These are phyloP conservation scores for Muscicapa comitata DNA, from an alignment of 2,797 vertebrate genomes.

Conservation along the genomic window DNA sequence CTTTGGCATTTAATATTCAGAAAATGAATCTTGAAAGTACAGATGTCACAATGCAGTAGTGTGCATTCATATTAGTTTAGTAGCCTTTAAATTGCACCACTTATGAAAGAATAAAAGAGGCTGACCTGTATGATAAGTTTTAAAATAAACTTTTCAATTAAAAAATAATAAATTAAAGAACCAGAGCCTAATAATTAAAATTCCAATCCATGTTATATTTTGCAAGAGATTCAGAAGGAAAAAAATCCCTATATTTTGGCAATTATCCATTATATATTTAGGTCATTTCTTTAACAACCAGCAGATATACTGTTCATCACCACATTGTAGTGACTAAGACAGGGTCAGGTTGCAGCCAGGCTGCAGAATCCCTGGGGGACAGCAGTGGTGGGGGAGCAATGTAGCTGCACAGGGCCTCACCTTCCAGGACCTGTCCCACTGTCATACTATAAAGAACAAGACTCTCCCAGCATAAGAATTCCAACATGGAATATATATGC, in stretches of 20 bases:
- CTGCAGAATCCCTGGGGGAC: too few species aligned
- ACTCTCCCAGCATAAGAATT: neutral
- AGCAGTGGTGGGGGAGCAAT: fast-evolving
- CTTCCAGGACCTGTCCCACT: neutral
- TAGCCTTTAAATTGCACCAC: neutral
- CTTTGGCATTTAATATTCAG: neutral
- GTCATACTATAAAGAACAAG: fast-evolving
- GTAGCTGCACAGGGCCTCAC: neutral
- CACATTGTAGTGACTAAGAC: neutral
- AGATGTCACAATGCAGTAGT: neutral
- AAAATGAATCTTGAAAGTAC: neutral
- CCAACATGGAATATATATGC: neutral
- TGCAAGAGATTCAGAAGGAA: neutral
- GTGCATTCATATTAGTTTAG: neutral
- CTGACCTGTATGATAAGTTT: neutral
- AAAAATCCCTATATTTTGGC: neutral
- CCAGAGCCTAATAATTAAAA: neutral
- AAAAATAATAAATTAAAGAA: neutral
- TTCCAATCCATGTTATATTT: neutral
- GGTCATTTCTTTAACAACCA: neutral
- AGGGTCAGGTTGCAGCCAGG: neutral
- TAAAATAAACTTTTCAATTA: neutral
- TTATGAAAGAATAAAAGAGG: neutral
- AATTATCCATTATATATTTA: neutral
- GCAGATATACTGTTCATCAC: neutral